Percentiles rank a stretch among this genome's conserved stretches.
phyloP scores from a whole-genome alignment of 2,888 invertebrate genomes.

The Protonemura montana region DNA sequence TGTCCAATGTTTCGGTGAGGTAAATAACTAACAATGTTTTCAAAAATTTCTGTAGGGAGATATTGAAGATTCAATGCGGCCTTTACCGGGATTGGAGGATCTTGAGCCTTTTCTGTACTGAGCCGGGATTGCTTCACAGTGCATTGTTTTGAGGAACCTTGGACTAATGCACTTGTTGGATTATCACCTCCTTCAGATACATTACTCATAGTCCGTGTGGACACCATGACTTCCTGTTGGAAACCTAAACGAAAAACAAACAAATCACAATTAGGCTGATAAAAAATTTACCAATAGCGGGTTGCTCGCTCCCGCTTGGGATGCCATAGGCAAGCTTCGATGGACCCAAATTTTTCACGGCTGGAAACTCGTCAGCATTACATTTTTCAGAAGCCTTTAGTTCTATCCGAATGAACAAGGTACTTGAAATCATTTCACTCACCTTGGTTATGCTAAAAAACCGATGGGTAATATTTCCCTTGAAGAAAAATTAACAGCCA shows the following conservation, averaged over 20 bases:
- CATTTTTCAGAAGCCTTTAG: neutral
- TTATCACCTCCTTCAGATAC: constrained; percentile 29
- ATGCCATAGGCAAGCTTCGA: neutral
- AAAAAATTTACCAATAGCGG: neutral
- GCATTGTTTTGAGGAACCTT: neutral
- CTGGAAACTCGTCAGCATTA: neutral
- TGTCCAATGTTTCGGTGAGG: constrained; percentile 81
- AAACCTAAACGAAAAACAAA: neutral
- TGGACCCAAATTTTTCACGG: neutral
- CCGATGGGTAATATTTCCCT: neutral
- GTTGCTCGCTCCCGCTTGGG: neutral
- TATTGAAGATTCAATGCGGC: neutral
- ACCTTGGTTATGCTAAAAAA: neutral
- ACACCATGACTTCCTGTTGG: constrained; percentile 22
- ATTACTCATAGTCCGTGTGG: constrained; percentile 34
- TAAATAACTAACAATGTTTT: constrained; percentile 78
- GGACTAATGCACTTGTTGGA: neutral
- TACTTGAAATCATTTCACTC: neutral
- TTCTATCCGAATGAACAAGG: neutral
- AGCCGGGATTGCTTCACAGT: neutral
- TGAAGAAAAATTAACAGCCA: neutral
- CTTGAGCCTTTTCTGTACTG: neutral
- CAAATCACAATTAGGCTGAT: neutral
- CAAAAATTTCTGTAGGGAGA: constrained; percentile 80
- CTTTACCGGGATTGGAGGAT: neutral